Evolutionary conservation across 2,888 invertebrate genomes (phyloP).

Genomic region (Spodoptera littoralis): DNA sequence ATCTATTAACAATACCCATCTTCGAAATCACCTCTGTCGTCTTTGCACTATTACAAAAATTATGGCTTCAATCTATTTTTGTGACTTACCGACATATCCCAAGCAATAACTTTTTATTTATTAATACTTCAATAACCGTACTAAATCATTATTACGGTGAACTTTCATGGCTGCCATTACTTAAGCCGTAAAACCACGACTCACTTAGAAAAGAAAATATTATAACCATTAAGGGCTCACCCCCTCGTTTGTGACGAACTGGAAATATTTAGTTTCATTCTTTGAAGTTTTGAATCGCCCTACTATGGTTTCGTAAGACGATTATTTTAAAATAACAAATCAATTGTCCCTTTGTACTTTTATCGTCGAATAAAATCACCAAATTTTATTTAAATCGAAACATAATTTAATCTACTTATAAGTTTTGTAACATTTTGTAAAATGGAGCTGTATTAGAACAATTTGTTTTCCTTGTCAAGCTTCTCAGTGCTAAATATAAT

Average conservation of each 20-base stretch:
- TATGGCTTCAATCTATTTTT: conserved; percentile 42
- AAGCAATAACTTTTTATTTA: conserved; percentile 50
- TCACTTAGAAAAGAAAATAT: conserved; percentile 38
- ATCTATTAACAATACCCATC: neutral
- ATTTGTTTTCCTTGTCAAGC: too few relatives aligned
- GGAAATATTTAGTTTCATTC: conserved; percentile 42
- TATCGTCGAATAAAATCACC: neutral
- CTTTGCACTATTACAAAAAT: conserved; percentile 13
- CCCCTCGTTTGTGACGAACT: conserved; percentile 7
- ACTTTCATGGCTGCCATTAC: conserved; percentile 66
- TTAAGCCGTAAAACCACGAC: conserved; percentile 60
- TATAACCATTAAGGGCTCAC: conserved; percentile 5
- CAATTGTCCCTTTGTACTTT: neutral
- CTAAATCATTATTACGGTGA: conserved; percentile 59
- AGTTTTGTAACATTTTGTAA: too few relatives aligned
- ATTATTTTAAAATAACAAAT: conserved; percentile 11
- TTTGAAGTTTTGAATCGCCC: conserved; percentile 21
- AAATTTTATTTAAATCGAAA: too few relatives aligned
- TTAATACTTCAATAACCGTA: conserved; percentile 50
- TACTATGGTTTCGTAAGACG: conserved; percentile 35
- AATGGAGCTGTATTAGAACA: too few relatives aligned
- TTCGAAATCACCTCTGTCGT: neutral
- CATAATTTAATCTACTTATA: too few relatives aligned
- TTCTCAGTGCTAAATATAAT: conserved; percentile 10
- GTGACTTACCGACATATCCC: conserved; percentile 36